Conservation (phyloP, 1,140 invertebrate genomes). For the Chrysoperla carnea region DNA sequence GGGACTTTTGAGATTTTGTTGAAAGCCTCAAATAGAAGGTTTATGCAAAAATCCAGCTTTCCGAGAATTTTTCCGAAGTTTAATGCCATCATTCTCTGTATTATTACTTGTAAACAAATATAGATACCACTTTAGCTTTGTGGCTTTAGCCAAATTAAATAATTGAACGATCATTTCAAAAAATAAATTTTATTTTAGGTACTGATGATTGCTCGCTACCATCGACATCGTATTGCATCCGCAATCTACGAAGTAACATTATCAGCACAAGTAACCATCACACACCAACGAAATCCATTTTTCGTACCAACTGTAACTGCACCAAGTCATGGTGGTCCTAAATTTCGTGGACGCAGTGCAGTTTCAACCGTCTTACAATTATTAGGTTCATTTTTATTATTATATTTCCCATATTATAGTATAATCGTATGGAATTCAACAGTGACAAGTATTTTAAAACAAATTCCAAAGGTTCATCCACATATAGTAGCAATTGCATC, state of each 20-base stretch:
- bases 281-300: conserved; percentile 59
- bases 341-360: conserved; percentile 41
- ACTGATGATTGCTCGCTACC: conserved; percentile 60
- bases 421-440: conserved; percentile 48
- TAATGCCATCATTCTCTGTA: too few species aligned
- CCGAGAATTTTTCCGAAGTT: too few species aligned
- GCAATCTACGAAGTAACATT: conserved; percentile 71
- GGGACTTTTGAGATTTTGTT: too few species aligned
- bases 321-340: conserved; percentile 30
- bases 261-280: conserved; percentile 67
- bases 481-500: conserved; percentile 37
- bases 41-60: too few species aligned
- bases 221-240: conserved; percentile 63
- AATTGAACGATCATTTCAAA: not conserved
- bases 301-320: conserved; percentile 38
- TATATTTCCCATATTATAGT: conserved; percentile 56
- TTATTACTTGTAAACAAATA: too few species aligned
- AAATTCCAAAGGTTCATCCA: conserved; percentile 20
- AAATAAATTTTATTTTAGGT: conserved; percentile 26
- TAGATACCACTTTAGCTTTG: too few species aligned
- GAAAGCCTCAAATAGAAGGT: too few species aligned
- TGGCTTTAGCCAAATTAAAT: too few species aligned
- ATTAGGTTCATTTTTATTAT: conserved; percentile 46
- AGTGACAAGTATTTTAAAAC: conserved; percentile 6
- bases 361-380: conserved; percentile 51